A percentile compares a stretch with the other conserved stretches of the same genome.
Conservation (phyloP, 2,797 vertebrate species). For the Bovichtus diacanthus region DNA sequence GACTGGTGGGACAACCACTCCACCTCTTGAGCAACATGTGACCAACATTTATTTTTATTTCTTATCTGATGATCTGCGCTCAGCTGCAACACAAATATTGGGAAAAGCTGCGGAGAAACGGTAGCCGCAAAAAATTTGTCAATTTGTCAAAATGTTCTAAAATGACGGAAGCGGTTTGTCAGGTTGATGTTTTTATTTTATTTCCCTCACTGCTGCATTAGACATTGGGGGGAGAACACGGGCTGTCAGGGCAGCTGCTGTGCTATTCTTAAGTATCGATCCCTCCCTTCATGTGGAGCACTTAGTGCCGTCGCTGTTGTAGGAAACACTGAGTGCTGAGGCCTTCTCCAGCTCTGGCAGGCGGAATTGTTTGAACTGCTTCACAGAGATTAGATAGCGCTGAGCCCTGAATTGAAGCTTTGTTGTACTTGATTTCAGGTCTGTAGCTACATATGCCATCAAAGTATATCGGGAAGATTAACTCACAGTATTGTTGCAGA, state of each 20-base stretch:
- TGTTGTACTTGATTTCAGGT: conserved; percentile 28
- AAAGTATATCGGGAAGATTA: conserved; percentile 21
- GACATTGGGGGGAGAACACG: conserved; percentile 13
- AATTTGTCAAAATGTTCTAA: conserved; percentile 20
- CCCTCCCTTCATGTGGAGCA: conserved; percentile 45
- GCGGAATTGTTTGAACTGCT: conserved; percentile 38
- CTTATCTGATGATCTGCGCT: not conserved
- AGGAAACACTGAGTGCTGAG: not conserved
- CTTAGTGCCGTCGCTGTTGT: conserved; percentile 46
- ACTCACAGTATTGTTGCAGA: not conserved
- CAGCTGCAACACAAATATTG: not conserved
- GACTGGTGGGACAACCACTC: too few relatives aligned
- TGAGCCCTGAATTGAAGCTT: conserved; percentile 27
- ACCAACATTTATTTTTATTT: not conserved
- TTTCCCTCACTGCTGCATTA: conserved; percentile 31
- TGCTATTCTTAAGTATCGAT: conserved; percentile 45
- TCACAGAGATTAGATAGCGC: conserved; percentile 31
- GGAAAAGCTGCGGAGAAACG: not conserved
- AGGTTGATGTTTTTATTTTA: conserved; percentile 45
- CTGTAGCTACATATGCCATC: not conserved
- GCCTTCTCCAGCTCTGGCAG: conserved; percentile 13
- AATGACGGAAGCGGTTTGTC: conserved; percentile 32
- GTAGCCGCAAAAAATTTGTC: not conserved
- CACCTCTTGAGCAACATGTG: too few relatives aligned
- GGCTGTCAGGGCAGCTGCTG: conserved; percentile 53